Evolutionary conservation across 2,797 vertebrate species (phyloP), one percentile per base, ranked within the genome.

Genomic region (Anguilla obscura): DNA sequence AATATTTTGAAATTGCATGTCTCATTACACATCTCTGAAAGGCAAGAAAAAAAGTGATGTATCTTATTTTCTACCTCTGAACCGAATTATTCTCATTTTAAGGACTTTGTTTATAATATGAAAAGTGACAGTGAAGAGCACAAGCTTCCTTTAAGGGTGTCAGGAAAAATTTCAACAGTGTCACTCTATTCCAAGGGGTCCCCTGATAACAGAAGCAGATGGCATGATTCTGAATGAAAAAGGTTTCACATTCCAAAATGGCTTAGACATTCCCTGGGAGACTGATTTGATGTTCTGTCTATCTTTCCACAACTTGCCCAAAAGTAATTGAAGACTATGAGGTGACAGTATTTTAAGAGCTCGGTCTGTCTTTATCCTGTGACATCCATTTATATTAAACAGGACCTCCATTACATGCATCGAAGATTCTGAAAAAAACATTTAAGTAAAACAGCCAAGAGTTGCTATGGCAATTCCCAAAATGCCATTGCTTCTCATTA

Each of bases 301-400:
- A 80, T 80, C 76, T 80, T 80, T 80, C 76, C 76, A 21, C 8
- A 48, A 80, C 33, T 48, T 45, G 14, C 33, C 76, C 36, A 21
- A 48, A 76, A 80, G 76, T 80, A 80, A 80, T 24, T 80, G 76
- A 80, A 80, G 76, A 80, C 76, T 80, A 9, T 45, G 76, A 48
- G 40, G 18, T 80, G 76, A 80, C 36, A 48, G 36, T 45, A 45
- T 7, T 33, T 27, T 24, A 4, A 80, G 30, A 21, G 36, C 76
- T 45, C 40, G 21, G 76, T 80, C 76, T 80, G 33, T 80, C 76
- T 80, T 80, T 80, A 45, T 80, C 76, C 18, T 48, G 14, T 80
- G 36, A 80, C 36, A 45, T 80, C 76, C 40, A 24, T 80, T 80
- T 80, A 45, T 80, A 80, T 80, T 80, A 80, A 45, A 80, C 36